A percentile compares a stretch with the other conserved stretches of the same genome.
phyloP scores from a whole-genome alignment of 2,113 vertebrate species.

The Alectura lathami region DNA sequence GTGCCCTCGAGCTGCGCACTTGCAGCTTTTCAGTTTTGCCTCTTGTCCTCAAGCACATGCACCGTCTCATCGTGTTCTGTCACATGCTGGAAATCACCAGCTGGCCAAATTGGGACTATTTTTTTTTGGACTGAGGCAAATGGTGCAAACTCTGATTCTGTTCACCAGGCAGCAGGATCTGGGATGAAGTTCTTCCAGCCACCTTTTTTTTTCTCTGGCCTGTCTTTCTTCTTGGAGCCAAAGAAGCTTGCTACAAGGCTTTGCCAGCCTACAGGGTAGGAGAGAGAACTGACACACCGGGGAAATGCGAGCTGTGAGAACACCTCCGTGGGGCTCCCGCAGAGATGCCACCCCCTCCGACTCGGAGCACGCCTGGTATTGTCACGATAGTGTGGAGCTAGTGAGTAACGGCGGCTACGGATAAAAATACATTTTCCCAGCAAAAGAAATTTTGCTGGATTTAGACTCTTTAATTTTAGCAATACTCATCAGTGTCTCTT shows the following conservation, averaged over 20 bases:
- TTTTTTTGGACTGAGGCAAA: neutral
- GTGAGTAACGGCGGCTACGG: accelerated
- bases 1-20: neutral
- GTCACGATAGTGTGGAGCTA: neutral
- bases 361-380: neutral
- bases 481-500: constrained; percentile 59
- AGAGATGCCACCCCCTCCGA: neutral
- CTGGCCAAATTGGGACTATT: neutral
- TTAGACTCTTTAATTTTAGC: constrained; percentile 57
- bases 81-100: neutral
- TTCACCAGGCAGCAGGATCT: neutral
- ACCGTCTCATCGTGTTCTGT: accelerated
- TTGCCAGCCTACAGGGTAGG: neutral
- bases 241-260: neutral
- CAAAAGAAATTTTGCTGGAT: constrained; percentile 39
- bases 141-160: neutral
- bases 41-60: neutral
- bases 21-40: neutral
- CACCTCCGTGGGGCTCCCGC: neutral
- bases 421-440: neutral
- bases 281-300: neutral
- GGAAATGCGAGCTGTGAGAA: neutral
- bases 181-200: neutral
- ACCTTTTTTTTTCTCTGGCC: neutral
- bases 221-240: neutral